Percentiles rank a stretch among this genome's conserved stretches.
Evolutionary conservation across 2,113 vertebrate genomes (phyloP).

Genomic region (Gavia stellata): DNA sequence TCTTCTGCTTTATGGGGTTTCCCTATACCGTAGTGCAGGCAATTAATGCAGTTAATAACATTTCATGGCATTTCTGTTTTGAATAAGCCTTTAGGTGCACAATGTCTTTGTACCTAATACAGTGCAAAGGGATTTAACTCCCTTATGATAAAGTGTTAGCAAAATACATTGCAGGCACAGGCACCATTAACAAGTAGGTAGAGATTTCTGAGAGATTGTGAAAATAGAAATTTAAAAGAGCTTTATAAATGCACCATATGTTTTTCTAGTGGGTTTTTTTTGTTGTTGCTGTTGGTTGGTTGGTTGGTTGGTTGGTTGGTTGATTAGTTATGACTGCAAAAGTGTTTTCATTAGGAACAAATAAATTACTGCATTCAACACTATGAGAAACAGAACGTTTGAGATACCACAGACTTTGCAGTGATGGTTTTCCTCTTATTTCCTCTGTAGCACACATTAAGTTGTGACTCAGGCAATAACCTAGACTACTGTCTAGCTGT

Average conservation of each 20-base stretch:
- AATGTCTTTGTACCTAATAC: neutral
- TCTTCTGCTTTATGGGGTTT: neutral
- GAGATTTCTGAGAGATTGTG: neutral
- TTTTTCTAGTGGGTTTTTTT: neutral
- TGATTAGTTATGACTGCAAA: neutral
- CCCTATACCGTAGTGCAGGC: neutral
- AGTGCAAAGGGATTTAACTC: neutral
- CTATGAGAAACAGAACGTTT: neutral
- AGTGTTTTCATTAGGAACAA: neutral
- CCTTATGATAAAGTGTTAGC: neutral
- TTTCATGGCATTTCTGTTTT: neutral
- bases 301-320: neutral
- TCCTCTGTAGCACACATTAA: neutral
- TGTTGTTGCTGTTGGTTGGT: neutral
- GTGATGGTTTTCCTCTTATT: neutral
- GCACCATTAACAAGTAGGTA: neutral
- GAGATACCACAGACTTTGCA: neutral
- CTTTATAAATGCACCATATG: neutral
- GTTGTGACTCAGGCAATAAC: neutral
- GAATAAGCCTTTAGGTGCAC: neutral
- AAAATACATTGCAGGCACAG: neutral
- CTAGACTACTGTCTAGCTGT: neutral
- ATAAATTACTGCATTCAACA: neutral
- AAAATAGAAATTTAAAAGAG: fast-evolving
- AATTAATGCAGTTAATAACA: neutral